Conservation (phyloP, 2,797 vertebrate species). For the Myotis daubentonii region DNA sequence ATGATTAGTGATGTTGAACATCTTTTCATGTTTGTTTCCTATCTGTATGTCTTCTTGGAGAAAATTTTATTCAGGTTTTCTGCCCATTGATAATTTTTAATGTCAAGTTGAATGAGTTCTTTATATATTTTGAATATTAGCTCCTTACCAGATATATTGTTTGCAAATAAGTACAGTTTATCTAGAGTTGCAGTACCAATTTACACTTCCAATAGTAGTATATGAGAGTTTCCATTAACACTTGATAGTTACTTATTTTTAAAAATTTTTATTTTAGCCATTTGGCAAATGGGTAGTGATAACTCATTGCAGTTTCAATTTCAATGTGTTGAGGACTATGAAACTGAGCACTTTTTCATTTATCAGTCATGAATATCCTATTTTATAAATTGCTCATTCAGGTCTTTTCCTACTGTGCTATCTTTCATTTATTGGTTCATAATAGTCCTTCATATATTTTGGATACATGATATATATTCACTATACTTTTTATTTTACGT, state of each 20-base stretch:
- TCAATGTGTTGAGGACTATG: neutral
- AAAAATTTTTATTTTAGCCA: neutral
- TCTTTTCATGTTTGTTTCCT: neutral
- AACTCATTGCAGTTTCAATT: neutral
- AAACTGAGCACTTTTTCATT: neutral
- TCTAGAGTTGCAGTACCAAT: neutral
- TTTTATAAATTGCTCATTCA: conserved; percentile 11
- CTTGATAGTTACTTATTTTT: neutral
- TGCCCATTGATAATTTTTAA: too few relatives aligned
- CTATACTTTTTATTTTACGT: neutral
- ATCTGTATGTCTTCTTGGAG: neutral
- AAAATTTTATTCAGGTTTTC: neutral
- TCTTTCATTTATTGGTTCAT: conserved; percentile 17
- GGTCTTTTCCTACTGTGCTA: neutral
- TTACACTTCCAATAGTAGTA: neutral
- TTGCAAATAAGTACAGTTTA: neutral
- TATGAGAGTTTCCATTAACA: neutral
- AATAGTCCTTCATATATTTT: neutral
- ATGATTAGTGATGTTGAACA: neutral
- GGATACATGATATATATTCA: neutral
- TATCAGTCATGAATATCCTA: neutral
- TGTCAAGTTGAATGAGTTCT: too few relatives aligned
- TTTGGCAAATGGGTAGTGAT: neutral
- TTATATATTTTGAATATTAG: too few relatives aligned
- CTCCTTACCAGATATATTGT: too few relatives aligned